Evolutionary conservation across 2,113 vertebrate species (phyloP), one percentile per base, ranked within the genome.

Genomic region (Oreochromis spilurus): DNA sequence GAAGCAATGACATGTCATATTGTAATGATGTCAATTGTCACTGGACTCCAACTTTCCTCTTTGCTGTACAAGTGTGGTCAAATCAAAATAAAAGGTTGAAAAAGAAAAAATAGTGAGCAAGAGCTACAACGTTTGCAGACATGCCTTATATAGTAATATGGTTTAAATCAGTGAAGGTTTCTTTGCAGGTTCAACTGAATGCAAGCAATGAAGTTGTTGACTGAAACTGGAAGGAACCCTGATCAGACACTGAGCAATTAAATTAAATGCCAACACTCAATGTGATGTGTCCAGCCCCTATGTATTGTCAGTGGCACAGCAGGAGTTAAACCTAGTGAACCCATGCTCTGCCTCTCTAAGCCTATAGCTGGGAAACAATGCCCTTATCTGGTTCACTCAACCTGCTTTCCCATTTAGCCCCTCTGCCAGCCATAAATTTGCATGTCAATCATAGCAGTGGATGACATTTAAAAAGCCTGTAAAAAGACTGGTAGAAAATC

Each of bases 401-500:
- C 92, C 93, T 94, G 83, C 84, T 86, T 82, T 91, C 85, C 84
- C 92, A 91, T 93, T 95, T 93, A 91, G 92, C 89, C 92, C 81
- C 62, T 93, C 55, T 93, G 89, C 95, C 95, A 95, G 84, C 34
- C 86, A 85, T 84, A 95, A 84, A 95, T 95, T 95, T 95, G 93
- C 94, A 95, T 95, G 95, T 95, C 96, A 95, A 95, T 95, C 95
- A 94, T 91, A 48, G 84, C 79, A 21, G 92, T 45, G 38, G 92
- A 88, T 95, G 95, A 95, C 95, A 95, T 96, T 95, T 95, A 94
- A 95, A 95, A 95, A 94, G 95, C 94, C 93, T 86, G 89, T 93
- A 95, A 95, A 92, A 93, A 87, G 87, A 93, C 93, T 93, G 80
- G 91, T 94, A 89, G 94, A 88, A 94, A 96, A 94, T 95, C 91